A percentile compares a stretch with the other conserved stretches of the same genome.
These are phyloP conservation scores for Scaptomyza hsui DNA, from an alignment of 1,140 invertebrate genomes.

Conservation along the genomic window DNA sequence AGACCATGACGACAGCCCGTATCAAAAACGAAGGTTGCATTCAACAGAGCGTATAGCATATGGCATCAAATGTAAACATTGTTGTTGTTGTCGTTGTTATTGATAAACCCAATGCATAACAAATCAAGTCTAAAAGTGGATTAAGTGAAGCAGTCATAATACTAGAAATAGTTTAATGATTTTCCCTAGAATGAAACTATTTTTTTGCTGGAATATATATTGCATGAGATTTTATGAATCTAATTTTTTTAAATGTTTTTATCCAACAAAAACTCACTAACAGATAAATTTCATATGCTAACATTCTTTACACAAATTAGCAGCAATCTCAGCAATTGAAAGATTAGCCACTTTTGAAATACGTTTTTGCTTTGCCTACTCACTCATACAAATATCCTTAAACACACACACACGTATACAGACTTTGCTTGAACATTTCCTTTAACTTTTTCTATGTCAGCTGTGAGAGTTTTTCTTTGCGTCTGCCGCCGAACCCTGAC, in stretches of 20 bases:
- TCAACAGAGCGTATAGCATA: no score
- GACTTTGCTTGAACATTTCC: conserved; percentile 29
- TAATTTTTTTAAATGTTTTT: no score
- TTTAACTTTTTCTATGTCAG: conserved; percentile 62
- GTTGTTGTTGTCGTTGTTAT: no score
- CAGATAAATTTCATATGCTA: no score
- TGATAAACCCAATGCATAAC: neutral
- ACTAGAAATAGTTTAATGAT: no score
- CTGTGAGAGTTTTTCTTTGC: conserved; percentile 43
- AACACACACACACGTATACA: neutral
- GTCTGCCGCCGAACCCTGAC: conserved; percentile 62
- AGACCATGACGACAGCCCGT: neutral
- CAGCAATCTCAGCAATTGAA: conserved; percentile 10
- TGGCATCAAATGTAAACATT: no score
- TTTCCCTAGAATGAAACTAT: no score
- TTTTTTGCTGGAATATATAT: no score
- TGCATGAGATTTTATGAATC: no score
- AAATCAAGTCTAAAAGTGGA: neutral
- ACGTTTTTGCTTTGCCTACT: conserved; percentile 25
- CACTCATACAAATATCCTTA: neutral
- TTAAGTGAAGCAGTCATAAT: neutral
- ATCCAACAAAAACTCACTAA: no score
- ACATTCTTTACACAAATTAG: no score
- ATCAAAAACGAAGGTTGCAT: neutral
- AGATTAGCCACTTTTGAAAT: conserved; percentile 32